Evolutionary conservation across 2,797 vertebrate genomes (phyloP).

Genomic region (Takifugu rubripes): DNA sequence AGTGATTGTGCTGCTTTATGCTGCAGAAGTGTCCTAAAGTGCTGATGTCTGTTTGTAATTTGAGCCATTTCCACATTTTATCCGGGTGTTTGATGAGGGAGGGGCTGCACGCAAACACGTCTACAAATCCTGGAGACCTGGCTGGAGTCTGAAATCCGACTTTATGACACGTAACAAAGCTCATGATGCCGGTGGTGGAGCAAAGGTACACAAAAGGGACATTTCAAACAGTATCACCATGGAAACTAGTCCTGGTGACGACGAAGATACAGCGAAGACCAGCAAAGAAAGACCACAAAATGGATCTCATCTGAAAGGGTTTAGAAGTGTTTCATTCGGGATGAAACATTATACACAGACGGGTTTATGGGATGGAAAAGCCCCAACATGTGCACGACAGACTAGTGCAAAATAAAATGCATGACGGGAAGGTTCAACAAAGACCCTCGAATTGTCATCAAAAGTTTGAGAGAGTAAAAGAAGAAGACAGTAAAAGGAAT

Average conservation of each 20-base stretch:
- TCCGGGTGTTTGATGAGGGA: not conserved
- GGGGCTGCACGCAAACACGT: constrained; percentile 2
- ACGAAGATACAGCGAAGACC: constrained; percentile 1
- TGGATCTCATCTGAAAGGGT: constrained; percentile 2
- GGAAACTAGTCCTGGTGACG: constrained; percentile 22
- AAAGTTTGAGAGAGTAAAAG: constrained; percentile 16
- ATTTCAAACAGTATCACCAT: constrained; percentile 27
- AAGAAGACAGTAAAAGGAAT: not conserved
- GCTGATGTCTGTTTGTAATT: too few relatives aligned
- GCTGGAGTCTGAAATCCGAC: constrained; percentile 5
- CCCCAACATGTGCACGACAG: constrained; percentile 2
- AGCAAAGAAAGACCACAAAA: constrained; percentile 11
- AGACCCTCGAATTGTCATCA: not conserved
- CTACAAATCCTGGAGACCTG: not conserved
- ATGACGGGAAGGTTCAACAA: constrained; percentile 12
- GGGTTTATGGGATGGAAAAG: constrained; percentile 6
- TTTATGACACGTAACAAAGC: constrained; percentile 7
- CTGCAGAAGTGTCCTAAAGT: too few relatives aligned
- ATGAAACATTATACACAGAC: not conserved
- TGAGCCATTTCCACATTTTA: too few relatives aligned
- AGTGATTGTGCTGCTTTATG: not conserved
- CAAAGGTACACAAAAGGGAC: constrained; percentile 12
- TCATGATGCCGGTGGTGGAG: constrained; percentile 6
- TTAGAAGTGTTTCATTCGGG: not conserved
- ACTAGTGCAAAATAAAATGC: not conserved